A percentile compares a stretch with the other conserved stretches of the same genome.
Evolutionary conservation across 1,140 invertebrate species (phyloP).

Genomic region (Drosophila nikananu): DNA sequence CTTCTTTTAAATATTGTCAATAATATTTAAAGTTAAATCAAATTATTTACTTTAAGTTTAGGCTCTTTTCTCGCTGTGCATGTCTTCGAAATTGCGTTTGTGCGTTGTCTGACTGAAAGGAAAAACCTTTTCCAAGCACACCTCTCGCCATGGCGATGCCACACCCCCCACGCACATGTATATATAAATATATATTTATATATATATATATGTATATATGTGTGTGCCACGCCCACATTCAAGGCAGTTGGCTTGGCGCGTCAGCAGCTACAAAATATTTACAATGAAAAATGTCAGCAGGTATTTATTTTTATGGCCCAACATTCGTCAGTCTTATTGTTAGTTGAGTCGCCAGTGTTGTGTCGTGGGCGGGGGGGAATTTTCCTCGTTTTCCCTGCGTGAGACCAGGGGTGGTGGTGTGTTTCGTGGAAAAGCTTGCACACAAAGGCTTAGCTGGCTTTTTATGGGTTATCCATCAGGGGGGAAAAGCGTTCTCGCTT

Average conservation of each 20-base stretch:
- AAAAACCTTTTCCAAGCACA: conserved; percentile 62
- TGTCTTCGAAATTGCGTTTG: conserved; percentile 31
- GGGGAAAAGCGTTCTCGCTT: conserved; percentile 8
- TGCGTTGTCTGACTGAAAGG: conserved; percentile 39
- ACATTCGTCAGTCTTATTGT: conserved; percentile 83
- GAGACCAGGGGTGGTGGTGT: neutral
- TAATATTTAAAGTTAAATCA: neutral
- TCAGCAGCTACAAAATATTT: conserved; percentile 83
- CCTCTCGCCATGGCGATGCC: conserved; percentile 32
- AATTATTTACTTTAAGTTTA: no score
- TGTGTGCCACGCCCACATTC: conserved; percentile 46
- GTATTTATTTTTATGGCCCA: conserved; percentile 82
- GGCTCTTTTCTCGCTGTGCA: neutral
- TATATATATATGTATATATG: neutral
- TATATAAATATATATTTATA: neutral
- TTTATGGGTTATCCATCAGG: conserved; percentile 46
- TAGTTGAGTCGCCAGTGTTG: conserved; percentile 55
- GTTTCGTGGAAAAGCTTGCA: conserved; percentile 32
- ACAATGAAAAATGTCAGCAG: conserved; percentile 84
- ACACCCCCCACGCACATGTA: conserved; percentile 48
- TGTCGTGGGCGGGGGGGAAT: neutral
- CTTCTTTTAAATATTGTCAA: neutral
- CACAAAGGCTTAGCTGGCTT: conserved; percentile 28
- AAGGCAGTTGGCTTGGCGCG: conserved; percentile 71
- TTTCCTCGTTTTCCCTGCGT: neutral